These are phyloP conservation scores for Onychomys torridus DNA, from an alignment of 2,797 vertebrate species.

Conservation along the genomic window DNA sequence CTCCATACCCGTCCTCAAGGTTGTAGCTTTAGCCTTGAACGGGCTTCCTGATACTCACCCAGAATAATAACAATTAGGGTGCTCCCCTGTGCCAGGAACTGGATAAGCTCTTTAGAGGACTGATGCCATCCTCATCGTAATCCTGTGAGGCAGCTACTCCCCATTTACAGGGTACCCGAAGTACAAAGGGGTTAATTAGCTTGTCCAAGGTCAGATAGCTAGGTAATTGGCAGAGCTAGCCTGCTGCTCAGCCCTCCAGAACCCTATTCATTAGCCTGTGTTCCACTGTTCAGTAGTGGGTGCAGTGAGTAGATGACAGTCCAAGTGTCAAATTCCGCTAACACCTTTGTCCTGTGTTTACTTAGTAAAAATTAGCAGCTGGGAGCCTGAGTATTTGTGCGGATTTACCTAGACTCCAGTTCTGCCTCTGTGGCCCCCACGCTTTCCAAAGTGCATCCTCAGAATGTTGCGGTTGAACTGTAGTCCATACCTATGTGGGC, in stretches of 20 bases:
- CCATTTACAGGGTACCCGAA: not conserved
- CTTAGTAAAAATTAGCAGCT: not conserved
- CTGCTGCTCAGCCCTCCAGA: not conserved
- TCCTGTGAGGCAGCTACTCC: not conserved
- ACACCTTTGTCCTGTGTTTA: not conserved
- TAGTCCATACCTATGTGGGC: not conserved
- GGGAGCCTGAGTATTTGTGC: not conserved
- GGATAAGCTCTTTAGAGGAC: not conserved
- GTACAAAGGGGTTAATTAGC: not conserved
- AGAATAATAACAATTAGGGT: not conserved
- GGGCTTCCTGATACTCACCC: not conserved
- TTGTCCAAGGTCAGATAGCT: not conserved
- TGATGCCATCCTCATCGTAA: not conserved
- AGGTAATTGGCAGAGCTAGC: not conserved
- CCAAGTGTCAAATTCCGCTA: not conserved
- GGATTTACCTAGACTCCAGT: not conserved
- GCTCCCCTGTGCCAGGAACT: not conserved
- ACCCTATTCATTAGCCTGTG: not conserved
- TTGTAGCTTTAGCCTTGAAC: not conserved
- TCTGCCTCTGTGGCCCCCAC: not conserved
- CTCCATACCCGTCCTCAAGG: not conserved
- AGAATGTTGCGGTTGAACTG: accelerated
- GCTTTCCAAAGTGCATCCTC: not conserved
- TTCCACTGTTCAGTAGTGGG: not conserved
- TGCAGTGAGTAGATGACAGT: too few species aligned